phyloP scores from a whole-genome alignment of 2,797 vertebrate species.

The Columba guinea region DNA sequence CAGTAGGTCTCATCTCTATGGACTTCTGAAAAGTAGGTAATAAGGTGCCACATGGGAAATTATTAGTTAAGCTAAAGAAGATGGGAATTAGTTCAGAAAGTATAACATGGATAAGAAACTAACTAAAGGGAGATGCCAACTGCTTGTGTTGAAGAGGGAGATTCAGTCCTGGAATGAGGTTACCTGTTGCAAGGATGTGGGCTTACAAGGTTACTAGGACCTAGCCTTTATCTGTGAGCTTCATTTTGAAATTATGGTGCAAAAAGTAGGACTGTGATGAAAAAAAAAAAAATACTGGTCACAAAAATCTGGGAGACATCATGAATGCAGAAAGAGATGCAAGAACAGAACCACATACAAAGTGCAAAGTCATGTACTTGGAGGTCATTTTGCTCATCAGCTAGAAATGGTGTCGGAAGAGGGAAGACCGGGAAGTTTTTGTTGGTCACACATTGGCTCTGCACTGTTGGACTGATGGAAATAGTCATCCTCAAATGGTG shows the following conservation, averaged over 20 bases:
- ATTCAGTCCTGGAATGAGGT: constrained; percentile 61
- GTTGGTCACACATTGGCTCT: neutral
- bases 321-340: neutral
- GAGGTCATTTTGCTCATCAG: neutral
- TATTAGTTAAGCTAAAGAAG: constrained; percentile 54
- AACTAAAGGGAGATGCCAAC: constrained; percentile 50
- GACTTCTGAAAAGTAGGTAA: constrained; percentile 69
- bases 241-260: neutral
- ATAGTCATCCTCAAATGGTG: neutral
- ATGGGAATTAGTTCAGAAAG: constrained; percentile 68
- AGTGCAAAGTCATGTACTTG: neutral
- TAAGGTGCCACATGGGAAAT: constrained; percentile 66
- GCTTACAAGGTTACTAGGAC: constrained; percentile 59
- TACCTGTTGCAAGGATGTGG: constrained; percentile 43
- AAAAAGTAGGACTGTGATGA: constrained; percentile 47
- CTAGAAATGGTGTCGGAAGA: neutral
- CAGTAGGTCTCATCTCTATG: constrained; percentile 66
- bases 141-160: constrained; percentile 24
- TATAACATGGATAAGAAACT: constrained; percentile 50
- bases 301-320: neutral
- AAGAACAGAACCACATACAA: neutral
- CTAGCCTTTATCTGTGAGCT: constrained; percentile 42
- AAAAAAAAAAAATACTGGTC: neutral
- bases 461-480: neutral
- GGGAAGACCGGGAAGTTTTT: neutral